These are phyloP conservation scores for Caenorhabditis remanei DNA, from an alignment of 1,140 invertebrate species.

Conservation along the genomic window DNA sequence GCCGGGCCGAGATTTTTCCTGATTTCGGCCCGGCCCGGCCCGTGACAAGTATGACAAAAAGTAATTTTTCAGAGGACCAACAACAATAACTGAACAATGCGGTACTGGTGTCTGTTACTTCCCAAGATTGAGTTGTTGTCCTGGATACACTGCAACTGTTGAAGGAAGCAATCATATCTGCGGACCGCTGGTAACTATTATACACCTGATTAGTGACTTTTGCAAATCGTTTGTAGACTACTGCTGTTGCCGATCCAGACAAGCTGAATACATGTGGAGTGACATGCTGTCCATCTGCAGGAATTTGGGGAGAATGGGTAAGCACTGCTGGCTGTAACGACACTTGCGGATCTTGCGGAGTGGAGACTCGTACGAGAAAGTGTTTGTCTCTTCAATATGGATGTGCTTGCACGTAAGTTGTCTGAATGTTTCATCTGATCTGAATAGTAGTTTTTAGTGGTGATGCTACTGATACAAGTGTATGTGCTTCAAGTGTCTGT, in stretches of 20 bases:
- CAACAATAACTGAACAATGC: conserved; percentile 19
- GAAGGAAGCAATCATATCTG: not conserved
- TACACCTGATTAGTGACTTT: not conserved
- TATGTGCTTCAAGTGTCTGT: conserved; percentile 31
- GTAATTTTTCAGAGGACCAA: conserved; percentile 6
- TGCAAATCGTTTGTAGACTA: not conserved
- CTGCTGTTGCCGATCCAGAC: conserved; percentile 36
- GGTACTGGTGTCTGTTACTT: conserved; percentile 42
- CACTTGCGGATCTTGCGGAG: conserved; percentile 54
- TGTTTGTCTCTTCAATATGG: conserved; percentile 52
- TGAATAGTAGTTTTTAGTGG: not conserved
- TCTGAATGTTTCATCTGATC: not conserved
- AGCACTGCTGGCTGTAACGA: conserved; percentile 23
- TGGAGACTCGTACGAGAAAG: conserved; percentile 46
- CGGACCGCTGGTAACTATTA: conserved; percentile 31
- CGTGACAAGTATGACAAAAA: too few relatives aligned
- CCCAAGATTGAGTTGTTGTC: conserved; percentile 50
- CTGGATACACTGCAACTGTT: conserved; percentile 28
- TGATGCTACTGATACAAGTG: conserved; percentile 20
- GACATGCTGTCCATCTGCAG: conserved; percentile 32
- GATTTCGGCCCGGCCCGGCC: too few relatives aligned
- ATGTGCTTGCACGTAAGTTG: conserved; percentile 52
- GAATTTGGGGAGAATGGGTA: conserved; percentile 54
- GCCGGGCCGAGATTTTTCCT: too few relatives aligned
- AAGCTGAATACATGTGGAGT: conserved; percentile 46